Evolutionary conservation across 2,888 invertebrate genomes (phyloP).

Genomic region (Epicampocera succincta): DNA sequence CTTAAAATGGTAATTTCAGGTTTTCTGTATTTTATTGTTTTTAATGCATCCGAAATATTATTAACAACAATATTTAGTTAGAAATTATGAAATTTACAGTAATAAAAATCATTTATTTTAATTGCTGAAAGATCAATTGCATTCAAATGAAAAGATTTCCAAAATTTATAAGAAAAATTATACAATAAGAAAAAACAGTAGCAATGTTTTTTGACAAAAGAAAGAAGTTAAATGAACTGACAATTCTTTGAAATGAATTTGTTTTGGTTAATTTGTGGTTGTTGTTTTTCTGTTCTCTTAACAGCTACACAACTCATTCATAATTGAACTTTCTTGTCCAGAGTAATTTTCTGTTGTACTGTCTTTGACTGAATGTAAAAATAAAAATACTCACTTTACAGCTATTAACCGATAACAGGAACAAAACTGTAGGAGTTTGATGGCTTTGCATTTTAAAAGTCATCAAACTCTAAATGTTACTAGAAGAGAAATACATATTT

Average conservation of each 20-base stretch:
- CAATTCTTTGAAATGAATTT: constrained; percentile 14
- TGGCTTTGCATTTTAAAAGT: constrained; percentile 24
- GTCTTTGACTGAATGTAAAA: background rate
- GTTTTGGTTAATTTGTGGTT: constrained; percentile 6
- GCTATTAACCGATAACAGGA: constrained; percentile 50
- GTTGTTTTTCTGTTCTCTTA: constrained; percentile 2
- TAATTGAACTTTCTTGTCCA: constrained; percentile 7
- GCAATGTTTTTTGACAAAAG: constrained; percentile 3
- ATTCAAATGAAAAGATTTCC: constrained; percentile 36
- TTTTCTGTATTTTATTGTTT: constrained; percentile 21
- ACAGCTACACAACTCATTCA: constrained; percentile 4
- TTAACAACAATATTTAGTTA: constrained; percentile 7
- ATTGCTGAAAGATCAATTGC: constrained; percentile 33
- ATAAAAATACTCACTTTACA: constrained; percentile 1
- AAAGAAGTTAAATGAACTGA: constrained; percentile 53
- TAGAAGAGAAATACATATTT: no score
- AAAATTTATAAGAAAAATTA: background rate
- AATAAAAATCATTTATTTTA: background rate
- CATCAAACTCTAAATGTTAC: no score
- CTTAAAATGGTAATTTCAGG: background rate
- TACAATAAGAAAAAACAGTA: background rate
- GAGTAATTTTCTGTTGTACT: background rate
- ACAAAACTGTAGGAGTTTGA: constrained; percentile 29
- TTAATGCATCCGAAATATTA: background rate
- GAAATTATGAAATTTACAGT: constrained; percentile 32